A percentile compares a stretch with the other conserved stretches of the same genome.
phyloP scores from a whole-genome alignment of 92 coral and sea anemone species.

The Scolanthus callimorphus region DNA sequence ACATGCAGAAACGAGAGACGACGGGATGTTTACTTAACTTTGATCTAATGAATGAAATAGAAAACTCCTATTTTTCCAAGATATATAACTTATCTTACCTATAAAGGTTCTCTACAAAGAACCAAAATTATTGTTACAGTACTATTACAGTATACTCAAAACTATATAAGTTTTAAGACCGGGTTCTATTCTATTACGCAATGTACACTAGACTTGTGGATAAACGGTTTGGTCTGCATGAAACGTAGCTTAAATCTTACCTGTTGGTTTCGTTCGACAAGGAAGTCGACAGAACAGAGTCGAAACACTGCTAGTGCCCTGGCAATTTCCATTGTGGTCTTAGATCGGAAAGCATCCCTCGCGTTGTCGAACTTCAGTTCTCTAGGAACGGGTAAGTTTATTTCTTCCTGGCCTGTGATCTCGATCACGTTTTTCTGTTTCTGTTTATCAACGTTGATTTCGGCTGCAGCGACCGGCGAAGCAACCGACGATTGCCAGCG shows the following conservation, averaged over 20 bases:
- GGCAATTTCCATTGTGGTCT: slow-evolving; percentile 84
- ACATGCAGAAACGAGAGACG: too few species aligned
- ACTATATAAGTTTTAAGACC: too few species aligned
- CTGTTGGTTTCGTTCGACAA: slow-evolving; percentile 84
- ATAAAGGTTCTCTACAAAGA: too few species aligned
- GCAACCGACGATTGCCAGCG: neutral
- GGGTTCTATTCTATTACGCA: too few species aligned
- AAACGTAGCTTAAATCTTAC: slow-evolving; percentile 25
- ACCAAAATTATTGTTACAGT: too few species aligned
- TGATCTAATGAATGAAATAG: too few species aligned
- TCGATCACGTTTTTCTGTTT: neutral
- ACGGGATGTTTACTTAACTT: too few species aligned
- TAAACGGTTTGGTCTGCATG: too few species aligned
- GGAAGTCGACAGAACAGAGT: slow-evolving; percentile 76
- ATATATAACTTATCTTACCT: too few species aligned
- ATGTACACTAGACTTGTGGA: too few species aligned
- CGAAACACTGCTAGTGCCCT: slow-evolving; percentile 85
- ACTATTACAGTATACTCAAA: too few species aligned
- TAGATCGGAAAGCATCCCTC: slow-evolving; percentile 69
- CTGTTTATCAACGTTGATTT: neutral
- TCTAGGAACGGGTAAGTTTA: neutral
- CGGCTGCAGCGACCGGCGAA: neutral
- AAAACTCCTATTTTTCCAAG: too few species aligned
- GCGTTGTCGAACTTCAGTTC: slow-evolving; percentile 66
- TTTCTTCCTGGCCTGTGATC: neutral